Base-by-base conservation (phyloP, 2,888 invertebrate species). In the Cynaeus angustus region DNA sequence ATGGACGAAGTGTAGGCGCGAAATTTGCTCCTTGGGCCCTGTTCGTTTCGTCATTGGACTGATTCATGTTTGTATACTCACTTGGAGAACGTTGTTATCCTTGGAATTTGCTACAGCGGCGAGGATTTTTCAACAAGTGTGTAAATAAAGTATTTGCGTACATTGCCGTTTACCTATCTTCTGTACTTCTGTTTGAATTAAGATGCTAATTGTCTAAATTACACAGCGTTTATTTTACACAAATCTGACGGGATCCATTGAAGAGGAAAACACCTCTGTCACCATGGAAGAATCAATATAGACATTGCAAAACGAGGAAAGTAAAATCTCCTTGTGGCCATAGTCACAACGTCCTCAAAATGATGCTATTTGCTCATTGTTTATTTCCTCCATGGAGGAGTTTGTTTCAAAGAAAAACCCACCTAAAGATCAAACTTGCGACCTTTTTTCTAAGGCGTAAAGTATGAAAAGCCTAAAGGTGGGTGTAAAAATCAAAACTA, bases 11-110 rank as follows among this genome's bases (percentile, higher is more conserved):
- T n/a, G n/a, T n/a, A n/a, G 21, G 4, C 21, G 21, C 1, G 21
- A 21, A 21, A 21, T 21, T 21, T 1, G 1, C 21, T 4, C 1
- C 2, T 3, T 3, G 4, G 21, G 21, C 21, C 4, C 21, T 30
- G 59, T 45, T 38, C 21, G 41, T 65, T 65, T 53, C 65, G 65
- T 65, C 65, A 65, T 55, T 45, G 43, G 30, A 43, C 65, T 62
- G 52, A 61, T 50, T 62, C 53, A 65, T 43, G 43, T 58, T 50
- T 10, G 48, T 3, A 50, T 10, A 50, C 41, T 28, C 16, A 28
- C 48, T 50, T 8, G 65, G 65, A 28, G 52, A 62, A 65, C 65
- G 65, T 53, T 45, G 65, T 50, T 52, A 28, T 65, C 65, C 65
- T 65, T 65, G 53, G 55, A 45, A 33, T 65, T 65, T 43, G 65